Evolutionary conservation across 2,888 invertebrate genomes (phyloP).

Genomic region (Aphidoletes aphidimyza): DNA sequence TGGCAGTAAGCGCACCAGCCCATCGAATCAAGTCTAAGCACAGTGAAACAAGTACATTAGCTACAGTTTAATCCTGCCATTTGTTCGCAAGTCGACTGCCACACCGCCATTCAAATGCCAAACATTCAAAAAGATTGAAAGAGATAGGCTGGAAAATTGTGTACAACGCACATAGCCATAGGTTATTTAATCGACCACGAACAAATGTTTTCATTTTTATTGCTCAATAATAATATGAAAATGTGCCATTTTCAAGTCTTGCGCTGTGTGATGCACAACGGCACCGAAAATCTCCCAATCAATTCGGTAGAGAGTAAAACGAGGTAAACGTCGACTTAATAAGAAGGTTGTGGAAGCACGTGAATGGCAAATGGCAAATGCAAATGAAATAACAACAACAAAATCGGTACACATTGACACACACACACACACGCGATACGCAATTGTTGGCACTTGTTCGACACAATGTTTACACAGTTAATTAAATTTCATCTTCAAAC

Average conservation of each 20-base stretch:
- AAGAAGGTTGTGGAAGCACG: background rate
- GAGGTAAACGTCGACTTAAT: background rate
- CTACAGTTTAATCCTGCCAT: constrained; percentile 39
- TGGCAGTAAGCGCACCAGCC: background rate
- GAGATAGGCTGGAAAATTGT: background rate
- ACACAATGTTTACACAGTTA: constrained; percentile 54
- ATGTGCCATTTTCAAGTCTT: background rate
- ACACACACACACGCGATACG: constrained; percentile 18
- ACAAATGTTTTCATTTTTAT: constrained; percentile 54
- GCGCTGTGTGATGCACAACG: background rate
- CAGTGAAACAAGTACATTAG: constrained; percentile 27
- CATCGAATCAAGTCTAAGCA: background rate
- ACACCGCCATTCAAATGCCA: background rate
- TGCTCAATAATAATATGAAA: constrained; percentile 49
- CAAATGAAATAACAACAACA: constrained; percentile 3
- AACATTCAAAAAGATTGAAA: background rate
- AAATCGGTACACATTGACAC: background rate
- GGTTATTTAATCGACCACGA: constrained; percentile 53
- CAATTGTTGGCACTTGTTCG: background rate
- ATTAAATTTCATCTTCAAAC: constrained; percentile 54
- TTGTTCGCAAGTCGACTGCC: background rate
- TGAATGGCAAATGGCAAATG: background rate
- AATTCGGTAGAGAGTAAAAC: background rate
- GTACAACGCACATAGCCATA: constrained; percentile 24
- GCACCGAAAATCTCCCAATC: background rate